A percentile compares a stretch with the other conserved stretches of the same genome.
phyloP scores from a whole-genome alignment of 2,888 invertebrate species.

The Xanthorhoe designata region DNA sequence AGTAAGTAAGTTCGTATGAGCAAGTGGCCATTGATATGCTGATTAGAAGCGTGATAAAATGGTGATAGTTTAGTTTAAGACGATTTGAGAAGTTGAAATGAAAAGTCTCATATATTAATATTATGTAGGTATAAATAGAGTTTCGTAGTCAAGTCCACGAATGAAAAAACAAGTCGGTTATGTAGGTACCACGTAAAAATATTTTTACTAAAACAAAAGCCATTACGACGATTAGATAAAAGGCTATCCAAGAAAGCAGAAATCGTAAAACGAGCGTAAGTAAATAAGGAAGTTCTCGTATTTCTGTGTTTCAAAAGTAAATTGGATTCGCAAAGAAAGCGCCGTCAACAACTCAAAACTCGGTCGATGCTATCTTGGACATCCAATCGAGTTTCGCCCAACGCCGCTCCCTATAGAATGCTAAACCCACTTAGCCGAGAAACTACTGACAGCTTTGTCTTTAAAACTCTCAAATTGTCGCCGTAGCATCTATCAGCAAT shows the following conservation, averaged over 20 bases:
- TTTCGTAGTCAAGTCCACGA: too few relatives aligned
- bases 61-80: too few relatives aligned
- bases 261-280: constrained; percentile 37
- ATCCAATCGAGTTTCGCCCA: constrained; percentile 69
- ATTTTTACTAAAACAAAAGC: constrained; percentile 10
- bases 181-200: not conserved
- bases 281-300: constrained; percentile 43
- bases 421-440: constrained; percentile 71
- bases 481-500: constrained; percentile 74
- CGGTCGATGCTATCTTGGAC: constrained; percentile 63
- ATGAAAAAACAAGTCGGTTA: not conserved
- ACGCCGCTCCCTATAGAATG: constrained; percentile 59
- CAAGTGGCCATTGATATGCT: too few relatives aligned
- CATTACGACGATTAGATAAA: constrained; percentile 10
- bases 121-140: too few relatives aligned
- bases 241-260: constrained; percentile 27
- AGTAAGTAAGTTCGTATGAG: too few relatives aligned
- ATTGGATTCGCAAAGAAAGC: constrained; percentile 49
- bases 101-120: too few relatives aligned
- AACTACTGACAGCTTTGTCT: constrained; percentile 72
- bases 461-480: constrained; percentile 64
- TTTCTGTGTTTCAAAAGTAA: constrained; percentile 47
- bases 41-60: too few relatives aligned
- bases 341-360: constrained; percentile 56
- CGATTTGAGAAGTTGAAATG: too few relatives aligned